phyloP scores from a whole-genome alignment of 2,888 invertebrate genomes.

The Pandemis cinnamomeana region DNA sequence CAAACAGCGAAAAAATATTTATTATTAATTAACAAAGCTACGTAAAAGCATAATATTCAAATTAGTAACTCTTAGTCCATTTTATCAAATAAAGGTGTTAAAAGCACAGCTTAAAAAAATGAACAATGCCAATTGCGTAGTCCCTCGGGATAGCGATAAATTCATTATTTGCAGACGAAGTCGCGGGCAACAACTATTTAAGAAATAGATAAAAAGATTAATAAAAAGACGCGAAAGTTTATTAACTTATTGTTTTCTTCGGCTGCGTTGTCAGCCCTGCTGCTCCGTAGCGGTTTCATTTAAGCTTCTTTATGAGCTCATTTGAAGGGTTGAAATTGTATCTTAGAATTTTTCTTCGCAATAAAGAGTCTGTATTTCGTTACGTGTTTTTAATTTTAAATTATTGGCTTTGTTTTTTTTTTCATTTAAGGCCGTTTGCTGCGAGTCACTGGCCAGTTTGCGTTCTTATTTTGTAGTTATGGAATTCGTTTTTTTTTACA shows the following conservation, averaged over 20 bases:
- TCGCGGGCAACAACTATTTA: no score
- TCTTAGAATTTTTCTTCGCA: slow-evolving; percentile 31
- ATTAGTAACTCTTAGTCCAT: no score
- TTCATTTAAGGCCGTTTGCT: background rate
- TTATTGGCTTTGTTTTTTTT: slow-evolving; percentile 17
- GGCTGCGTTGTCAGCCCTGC: slow-evolving; percentile 19
- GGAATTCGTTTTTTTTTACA: background rate
- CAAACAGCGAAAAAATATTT: no score
- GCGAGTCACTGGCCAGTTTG: background rate
- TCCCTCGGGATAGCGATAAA: no score
- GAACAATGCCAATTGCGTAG: no score
- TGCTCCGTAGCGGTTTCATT: slow-evolving; percentile 31
- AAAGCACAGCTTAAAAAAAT: no score
- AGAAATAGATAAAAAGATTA: no score
- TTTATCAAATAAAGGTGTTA: no score
- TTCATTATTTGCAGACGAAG: no score
- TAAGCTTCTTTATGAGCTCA: slow-evolving; percentile 42
- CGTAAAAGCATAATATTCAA: no score
- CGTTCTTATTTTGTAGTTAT: background rate
- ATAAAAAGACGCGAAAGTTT: no score
- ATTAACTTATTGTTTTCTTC: background rate
- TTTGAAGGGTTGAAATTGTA: slow-evolving; percentile 41
- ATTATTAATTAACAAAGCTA: no score
- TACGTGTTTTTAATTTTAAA: slow-evolving; percentile 32
- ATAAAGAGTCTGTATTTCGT: slow-evolving; percentile 31